Evolutionary conservation across 1,140 invertebrate genomes (phyloP).

Genomic region (Daktulosphaira vitifoliae): DNA sequence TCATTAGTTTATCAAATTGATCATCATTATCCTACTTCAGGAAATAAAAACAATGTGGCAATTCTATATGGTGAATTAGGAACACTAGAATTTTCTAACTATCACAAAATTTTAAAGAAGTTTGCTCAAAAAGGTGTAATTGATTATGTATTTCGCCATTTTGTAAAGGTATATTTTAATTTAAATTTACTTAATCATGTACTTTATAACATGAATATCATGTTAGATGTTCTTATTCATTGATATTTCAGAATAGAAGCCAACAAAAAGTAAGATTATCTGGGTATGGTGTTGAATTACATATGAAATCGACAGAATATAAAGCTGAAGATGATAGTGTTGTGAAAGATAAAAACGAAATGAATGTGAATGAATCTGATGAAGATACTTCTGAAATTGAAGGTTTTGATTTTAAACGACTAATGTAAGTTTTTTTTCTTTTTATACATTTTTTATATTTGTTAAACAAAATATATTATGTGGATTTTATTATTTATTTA

Average conservation of each 20-base stretch:
- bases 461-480: no score
- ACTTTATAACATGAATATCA: neutral
- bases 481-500: no score
- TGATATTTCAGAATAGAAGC: constrained; percentile 47
- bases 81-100: constrained; percentile 57
- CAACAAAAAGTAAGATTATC: constrained; percentile 65
- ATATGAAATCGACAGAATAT: constrained; percentile 98
- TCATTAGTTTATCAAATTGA: constrained; percentile 67
- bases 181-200: neutral
- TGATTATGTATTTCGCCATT: constrained; percentile 83
- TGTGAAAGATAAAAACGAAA: constrained; percentile 53
- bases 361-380: constrained; percentile 50
- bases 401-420: constrained; percentile 78
- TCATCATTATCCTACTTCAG: constrained; percentile 70
- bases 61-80: constrained; percentile 84
- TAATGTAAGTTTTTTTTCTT: constrained; percentile 59
- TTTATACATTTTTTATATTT: no score
- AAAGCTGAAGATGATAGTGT: constrained; percentile 94
- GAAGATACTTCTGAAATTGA: constrained; percentile 65
- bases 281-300: constrained; percentile 96
- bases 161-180: constrained; percentile 58
- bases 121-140: constrained; percentile 60
- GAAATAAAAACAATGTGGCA: constrained; percentile 56
- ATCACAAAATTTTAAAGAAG: constrained; percentile 62
- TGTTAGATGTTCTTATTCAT: neutral